Percentiles rank a stretch among this genome's conserved stretches.
These are phyloP conservation scores for Sigmodon hispidus DNA, from an alignment of 2,113 vertebrate species.

Conservation along the genomic window DNA sequence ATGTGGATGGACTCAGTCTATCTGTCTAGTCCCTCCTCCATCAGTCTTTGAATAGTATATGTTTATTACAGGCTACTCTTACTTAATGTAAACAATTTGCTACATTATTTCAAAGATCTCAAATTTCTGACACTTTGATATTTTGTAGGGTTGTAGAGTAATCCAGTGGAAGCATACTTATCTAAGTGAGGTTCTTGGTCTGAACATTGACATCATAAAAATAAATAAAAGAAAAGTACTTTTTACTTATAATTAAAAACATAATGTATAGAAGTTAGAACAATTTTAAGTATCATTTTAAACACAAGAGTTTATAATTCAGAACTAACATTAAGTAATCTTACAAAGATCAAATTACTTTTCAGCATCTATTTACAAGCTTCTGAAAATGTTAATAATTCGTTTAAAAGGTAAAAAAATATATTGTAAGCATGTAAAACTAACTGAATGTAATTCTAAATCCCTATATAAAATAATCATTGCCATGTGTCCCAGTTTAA, in stretches of 20 bases:
- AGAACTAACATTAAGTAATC: background rate
- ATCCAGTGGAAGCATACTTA: background rate
- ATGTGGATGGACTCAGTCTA: background rate
- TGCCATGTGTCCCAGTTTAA: background rate
- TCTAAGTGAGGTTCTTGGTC: background rate
- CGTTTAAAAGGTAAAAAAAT: constrained; percentile 12
- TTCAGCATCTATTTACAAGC: background rate
- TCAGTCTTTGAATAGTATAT: background rate
- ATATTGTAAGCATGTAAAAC: background rate
- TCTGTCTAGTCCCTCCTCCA: background rate
- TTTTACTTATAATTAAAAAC: background rate
- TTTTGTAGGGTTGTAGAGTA: background rate
- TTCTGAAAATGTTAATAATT: background rate
- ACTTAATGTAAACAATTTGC: background rate
- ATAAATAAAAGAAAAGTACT: background rate
- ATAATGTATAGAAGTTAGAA: background rate
- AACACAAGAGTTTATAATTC: background rate
- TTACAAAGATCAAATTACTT: background rate
- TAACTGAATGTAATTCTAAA: background rate
- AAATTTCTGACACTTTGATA: background rate
- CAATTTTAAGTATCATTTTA: background rate
- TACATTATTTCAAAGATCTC: background rate
- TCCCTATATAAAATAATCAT: background rate
- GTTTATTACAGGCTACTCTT: background rate
- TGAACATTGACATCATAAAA: background rate